Conservation (phyloP, 2,797 vertebrate species). For the Acipenser ruthenus region DNA sequence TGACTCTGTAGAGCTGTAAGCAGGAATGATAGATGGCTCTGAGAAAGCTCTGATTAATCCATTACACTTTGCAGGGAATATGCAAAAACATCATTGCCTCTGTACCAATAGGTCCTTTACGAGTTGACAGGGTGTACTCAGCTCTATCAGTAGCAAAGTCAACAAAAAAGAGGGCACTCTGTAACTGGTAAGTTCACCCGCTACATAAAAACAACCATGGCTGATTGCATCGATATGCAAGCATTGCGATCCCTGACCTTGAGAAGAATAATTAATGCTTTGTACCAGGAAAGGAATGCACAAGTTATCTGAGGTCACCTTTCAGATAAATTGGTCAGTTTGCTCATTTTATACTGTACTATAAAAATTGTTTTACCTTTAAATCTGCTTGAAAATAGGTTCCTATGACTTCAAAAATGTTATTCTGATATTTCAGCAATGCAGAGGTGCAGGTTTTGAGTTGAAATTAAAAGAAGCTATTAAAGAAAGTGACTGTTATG, state of each 20-base stretch:
- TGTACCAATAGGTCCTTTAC: not conserved
- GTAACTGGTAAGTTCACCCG: not conserved
- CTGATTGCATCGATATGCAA: not conserved
- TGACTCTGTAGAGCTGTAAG: not conserved
- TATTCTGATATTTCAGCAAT: no score
- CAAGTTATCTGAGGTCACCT: not conserved
- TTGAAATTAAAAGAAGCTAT: no score
- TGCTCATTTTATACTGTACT: no score
- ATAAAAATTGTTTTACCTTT: no score
- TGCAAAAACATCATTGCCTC: not conserved
- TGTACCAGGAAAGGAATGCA: not conserved
- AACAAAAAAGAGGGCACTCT: no score
- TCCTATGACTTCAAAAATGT: no score
- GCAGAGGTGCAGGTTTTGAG: no score
- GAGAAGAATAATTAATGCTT: not conserved
- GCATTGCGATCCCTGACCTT: not conserved
- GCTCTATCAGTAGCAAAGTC: not conserved
- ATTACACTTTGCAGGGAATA: not conserved
- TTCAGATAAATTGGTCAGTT: not conserved
- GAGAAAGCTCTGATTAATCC: not conserved
- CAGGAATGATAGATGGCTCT: no score
- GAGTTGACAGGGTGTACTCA: not conserved
- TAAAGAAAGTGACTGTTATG: no score
- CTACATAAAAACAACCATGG: not conserved
- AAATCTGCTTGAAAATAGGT: no score